Percentiles rank a stretch among this genome's conserved stretches.
Evolutionary conservation across 2,113 vertebrate genomes (phyloP).

Genomic region (Zootoca vivipara): DNA sequence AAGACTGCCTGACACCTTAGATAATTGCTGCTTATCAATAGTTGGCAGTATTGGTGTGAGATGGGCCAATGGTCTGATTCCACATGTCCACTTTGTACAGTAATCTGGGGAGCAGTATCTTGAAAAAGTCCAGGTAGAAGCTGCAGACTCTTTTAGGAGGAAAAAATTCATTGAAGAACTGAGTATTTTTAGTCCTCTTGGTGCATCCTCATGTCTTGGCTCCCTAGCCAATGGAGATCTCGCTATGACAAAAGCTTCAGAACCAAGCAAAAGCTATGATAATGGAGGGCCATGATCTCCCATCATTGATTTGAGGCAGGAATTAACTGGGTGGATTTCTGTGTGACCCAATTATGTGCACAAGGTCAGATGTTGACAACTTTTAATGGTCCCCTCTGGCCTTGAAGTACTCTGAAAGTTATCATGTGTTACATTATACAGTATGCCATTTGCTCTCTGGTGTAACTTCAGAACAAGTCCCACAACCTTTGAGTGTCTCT

Average conservation of each 20-base stretch:
- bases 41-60: neutral
- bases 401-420: neutral
- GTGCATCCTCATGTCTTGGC: neutral
- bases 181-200: neutral
- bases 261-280: neutral
- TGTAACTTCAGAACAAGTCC: neutral
- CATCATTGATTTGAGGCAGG: neutral
- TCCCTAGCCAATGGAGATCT: neutral
- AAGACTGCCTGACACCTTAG: neutral
- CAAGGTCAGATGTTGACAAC: slow-evolving; percentile 10
- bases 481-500: slow-evolving; percentile 3
- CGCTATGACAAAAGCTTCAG: neutral
- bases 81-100: too few species aligned
- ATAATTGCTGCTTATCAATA: neutral
- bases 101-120: too few species aligned
- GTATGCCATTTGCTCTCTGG: neutral
- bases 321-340: neutral
- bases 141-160: neutral
- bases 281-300: neutral
- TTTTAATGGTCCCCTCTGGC: slow-evolving; percentile 15
- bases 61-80: neutral
- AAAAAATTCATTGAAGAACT: neutral
- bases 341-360: neutral
- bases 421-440: slow-evolving; percentile 7
- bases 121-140: neutral